Percentiles rank a stretch among this genome's conserved stretches.
These are phyloP conservation scores for Jordanella pulchra DNA, from an alignment of 2,797 vertebrate genomes.

Conservation along the genomic window DNA sequence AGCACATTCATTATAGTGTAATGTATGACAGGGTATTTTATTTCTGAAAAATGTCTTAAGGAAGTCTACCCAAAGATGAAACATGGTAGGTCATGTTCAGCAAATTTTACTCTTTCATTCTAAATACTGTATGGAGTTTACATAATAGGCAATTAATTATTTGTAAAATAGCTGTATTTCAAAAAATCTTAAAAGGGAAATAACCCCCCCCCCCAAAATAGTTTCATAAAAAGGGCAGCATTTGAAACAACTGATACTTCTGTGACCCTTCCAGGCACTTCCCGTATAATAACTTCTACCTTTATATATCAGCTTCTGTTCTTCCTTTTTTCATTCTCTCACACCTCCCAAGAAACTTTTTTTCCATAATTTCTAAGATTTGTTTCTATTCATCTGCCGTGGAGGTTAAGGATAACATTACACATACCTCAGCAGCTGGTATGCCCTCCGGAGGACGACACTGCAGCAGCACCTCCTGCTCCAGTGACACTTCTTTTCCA, in stretches of 20 bases:
- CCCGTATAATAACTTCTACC: slow-evolving; percentile 35
- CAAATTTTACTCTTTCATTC: background rate
- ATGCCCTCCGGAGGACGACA: slow-evolving; percentile 96
- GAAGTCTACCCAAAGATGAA: background rate
- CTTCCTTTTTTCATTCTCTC: slow-evolving; percentile 23
- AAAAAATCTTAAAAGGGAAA: background rate
- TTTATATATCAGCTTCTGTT: slow-evolving; percentile 12
- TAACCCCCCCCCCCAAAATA: background rate
- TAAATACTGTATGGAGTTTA: background rate
- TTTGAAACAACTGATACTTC: slow-evolving; percentile 30
- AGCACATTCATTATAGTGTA: background rate
- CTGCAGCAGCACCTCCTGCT: slow-evolving; percentile 94
- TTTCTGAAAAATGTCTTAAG: background rate
- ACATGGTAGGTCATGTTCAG: background rate
- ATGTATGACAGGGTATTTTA: background rate
- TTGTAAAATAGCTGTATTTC: background rate
- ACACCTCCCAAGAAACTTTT: slow-evolving; percentile 5
- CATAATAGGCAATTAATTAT: background rate
- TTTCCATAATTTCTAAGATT: slow-evolving; percentile 11
- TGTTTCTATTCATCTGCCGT: slow-evolving; percentile 24
- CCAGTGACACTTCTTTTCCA: slow-evolving; percentile 94
- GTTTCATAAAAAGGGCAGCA: slow-evolving; percentile 26
- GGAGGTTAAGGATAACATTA: slow-evolving; percentile 15
- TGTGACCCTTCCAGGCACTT: slow-evolving; percentile 27
- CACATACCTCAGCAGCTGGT: slow-evolving; percentile 89